Evolutionary conservation across 2,888 invertebrate species (phyloP), one percentile per base, ranked within the genome.

Genomic region (Harpalus rubripes): DNA sequence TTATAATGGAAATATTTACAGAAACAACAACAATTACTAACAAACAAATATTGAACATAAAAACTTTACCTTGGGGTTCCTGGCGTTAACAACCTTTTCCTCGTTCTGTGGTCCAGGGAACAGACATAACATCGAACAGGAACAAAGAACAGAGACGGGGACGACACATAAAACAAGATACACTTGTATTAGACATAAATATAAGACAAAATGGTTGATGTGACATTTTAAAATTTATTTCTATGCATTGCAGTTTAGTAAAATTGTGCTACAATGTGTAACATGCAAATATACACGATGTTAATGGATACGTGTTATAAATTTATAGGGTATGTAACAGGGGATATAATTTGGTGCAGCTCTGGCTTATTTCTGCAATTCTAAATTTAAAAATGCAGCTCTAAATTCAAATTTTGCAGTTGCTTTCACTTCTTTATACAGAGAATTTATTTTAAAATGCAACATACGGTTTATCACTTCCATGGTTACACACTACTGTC

Each of bases 71-170:
- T 86, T 86, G 32, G 85, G 85, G 87, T 81, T 85, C 87, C 88
- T 86, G 81, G 87, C 86, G 85, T 86, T 85, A 52, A 85, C 85
- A 76, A 84, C 65, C 86, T 88, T 86, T 78, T 88, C 87, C 61
- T 88, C 88, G 84, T 83, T 87, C 88, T 88, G 78, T 32, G 16
- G 10, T 32, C 39, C 59, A 61, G 58, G 59, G 59, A 83, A 87
- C 85, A 85, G 76, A 22, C 74, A 81, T 85, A 86, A 86, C 44
- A 72, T 41, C n/a, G 41, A 72, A 41, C 86, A 85, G 76, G 32
- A 81, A 80, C 85, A 86, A 86, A 59, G 86, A 87, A 58, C 84
- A 78, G 65, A 85, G 58, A 85, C 81, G 84, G 15, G 59, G 79
- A 85, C 80, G 85, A 80, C 65, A 68, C 85, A 87, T 86, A 86